Conservation (phyloP, 2,113 vertebrate genomes). For the Nothocercus nigrocapillus region DNA sequence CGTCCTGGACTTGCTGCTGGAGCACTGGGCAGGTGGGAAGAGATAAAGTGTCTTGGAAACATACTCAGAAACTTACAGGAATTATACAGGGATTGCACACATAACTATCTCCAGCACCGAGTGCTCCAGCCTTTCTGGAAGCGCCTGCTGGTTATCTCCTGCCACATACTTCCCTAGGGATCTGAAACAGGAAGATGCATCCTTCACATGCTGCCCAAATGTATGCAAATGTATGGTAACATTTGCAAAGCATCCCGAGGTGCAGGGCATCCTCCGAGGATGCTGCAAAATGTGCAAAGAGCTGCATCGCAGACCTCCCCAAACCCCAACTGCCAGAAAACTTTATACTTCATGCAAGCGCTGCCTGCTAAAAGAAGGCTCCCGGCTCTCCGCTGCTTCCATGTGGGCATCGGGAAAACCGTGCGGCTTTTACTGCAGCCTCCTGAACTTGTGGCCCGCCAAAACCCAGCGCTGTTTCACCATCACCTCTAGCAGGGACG, state of each 20-base stretch:
- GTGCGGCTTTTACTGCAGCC: neutral
- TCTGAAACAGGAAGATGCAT: neutral
- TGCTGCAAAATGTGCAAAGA: slow-evolving; percentile 4
- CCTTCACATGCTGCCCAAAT: neutral
- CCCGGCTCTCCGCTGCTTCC: neutral
- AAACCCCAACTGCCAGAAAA: neutral
- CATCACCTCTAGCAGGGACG: accelerated
- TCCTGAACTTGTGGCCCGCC: too few relatives aligned
- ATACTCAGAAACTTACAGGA: neutral
- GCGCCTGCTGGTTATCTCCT: neutral
- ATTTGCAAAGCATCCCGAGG: neutral
- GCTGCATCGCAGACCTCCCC: neutral
- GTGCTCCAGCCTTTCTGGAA: neutral
- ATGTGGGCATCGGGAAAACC: neutral
- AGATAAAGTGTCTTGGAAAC: neutral
- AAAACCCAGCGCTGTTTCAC: neutral
- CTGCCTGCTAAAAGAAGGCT: neutral
- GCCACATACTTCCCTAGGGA: neutral
- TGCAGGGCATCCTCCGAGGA: neutral
- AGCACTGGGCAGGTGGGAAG: neutral
- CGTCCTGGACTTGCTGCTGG: neutral
- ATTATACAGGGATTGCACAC: neutral
- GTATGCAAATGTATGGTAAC: slow-evolving; percentile 7
- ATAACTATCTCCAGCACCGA: neutral
- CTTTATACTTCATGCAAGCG: neutral